A percentile compares a stretch with the other conserved stretches of the same genome.
Conservation (phyloP, 2,113 vertebrate species). For the Grus americana region DNA sequence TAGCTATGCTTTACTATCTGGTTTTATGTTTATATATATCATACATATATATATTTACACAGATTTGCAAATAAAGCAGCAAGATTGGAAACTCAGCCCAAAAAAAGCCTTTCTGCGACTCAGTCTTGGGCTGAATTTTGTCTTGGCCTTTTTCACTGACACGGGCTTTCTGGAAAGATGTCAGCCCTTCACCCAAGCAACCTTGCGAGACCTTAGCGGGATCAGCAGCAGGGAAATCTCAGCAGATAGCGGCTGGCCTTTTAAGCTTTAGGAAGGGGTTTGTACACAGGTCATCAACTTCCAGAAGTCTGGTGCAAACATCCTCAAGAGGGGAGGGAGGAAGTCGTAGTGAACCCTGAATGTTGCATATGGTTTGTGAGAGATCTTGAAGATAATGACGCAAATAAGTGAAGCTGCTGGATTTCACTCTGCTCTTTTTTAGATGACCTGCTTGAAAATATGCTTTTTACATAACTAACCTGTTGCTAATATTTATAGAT, state of each 20-base stretch:
- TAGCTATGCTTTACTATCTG: not conserved
- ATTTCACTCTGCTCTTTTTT: not conserved
- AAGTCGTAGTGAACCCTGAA: not conserved
- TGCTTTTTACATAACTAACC: not conserved
- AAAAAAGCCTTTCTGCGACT: not conserved
- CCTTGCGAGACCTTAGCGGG: not conserved
- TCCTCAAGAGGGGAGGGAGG: not conserved
- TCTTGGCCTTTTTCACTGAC: not conserved
- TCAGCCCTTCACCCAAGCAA: not conserved
- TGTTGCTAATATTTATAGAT: not conserved
- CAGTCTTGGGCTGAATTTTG: not conserved
- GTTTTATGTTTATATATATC: not conserved
- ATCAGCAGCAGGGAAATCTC: not conserved
- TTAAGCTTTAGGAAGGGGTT: not conserved
- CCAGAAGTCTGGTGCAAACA: not conserved
- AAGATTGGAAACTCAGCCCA: not conserved
- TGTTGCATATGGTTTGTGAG: not conserved
- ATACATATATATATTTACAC: not conserved
- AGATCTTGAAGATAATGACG: not conserved
- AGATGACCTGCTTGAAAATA: not conserved
- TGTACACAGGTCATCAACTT: not conserved
- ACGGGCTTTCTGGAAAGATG: not conserved
- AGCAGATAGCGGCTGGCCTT: not conserved
- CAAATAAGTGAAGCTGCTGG: not conserved
- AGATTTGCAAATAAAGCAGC: not conserved